Evolutionary conservation across 2,113 vertebrate species (phyloP).

Genomic region (Oncorhynchus mykiss): DNA sequence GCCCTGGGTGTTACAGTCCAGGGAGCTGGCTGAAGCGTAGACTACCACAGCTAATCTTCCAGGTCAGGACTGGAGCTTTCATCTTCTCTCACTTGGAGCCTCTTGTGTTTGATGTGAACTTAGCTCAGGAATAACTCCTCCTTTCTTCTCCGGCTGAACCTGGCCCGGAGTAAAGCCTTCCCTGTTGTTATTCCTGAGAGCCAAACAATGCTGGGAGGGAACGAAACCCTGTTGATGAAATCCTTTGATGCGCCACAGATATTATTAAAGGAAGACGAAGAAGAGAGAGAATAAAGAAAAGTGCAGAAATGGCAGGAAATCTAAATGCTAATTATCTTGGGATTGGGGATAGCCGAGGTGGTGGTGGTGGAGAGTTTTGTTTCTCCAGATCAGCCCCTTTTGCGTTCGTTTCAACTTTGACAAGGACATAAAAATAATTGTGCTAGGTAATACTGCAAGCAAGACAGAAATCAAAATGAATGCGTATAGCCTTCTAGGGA

Average conservation of each 20-base stretch:
- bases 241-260: constrained; percentile 70
- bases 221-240: constrained; percentile 68
- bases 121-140: constrained; percentile 73
- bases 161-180: constrained; percentile 66
- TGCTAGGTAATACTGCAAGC: constrained; percentile 47
- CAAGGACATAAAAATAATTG: constrained; percentile 41
- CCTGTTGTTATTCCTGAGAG: constrained; percentile 75
- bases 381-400: no score
- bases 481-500: constrained; percentile 50
- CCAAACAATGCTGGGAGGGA: constrained; percentile 75
- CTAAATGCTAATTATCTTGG: constrained; percentile 66
- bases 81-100: constrained; percentile 74
- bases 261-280: constrained; percentile 67
- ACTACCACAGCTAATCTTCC: constrained; percentile 71
- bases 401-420: constrained; percentile 63
- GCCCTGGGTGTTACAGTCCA: constrained; percentile 64
- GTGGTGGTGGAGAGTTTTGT: constrained; percentile 25
- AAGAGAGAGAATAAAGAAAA: constrained; percentile 37
- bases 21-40: constrained; percentile 67
- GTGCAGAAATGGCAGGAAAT: constrained; percentile 66
- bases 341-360: constrained; percentile 20
- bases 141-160: constrained; percentile 70
- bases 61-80: constrained; percentile 75
- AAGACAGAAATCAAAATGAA: constrained; percentile 52
- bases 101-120: constrained; percentile 78